Evolutionary conservation across 2,888 invertebrate genomes (phyloP), one percentile per base, ranked within the genome.

Genomic region (Parasteatoda lunata): DNA sequence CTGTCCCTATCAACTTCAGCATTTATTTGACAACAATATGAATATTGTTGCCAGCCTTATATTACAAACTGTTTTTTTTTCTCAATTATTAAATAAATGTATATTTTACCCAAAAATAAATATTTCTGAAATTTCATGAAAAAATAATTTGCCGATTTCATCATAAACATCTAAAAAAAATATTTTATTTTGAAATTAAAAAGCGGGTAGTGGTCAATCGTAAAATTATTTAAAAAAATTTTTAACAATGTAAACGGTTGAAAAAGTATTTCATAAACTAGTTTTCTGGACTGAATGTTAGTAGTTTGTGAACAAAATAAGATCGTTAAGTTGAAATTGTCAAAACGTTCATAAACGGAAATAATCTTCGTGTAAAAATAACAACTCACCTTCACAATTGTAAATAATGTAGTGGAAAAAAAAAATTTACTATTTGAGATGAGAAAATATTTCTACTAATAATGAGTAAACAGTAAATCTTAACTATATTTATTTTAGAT

Each of bases 21-120:
- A 73, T 81, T 80, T 72, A 72, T 77, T 79, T 80, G 73, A 80
- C 72, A 80, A 80, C 80, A 80, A 73, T 45, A 77, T 73, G 47
- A 52, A 9, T 30, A 8, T 3, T 45, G 80, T 66, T 80, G 80
- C 80, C 80, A 80, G 5, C 47, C 72, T 49, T 68, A 45, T 68
- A 15, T 5, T 64, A n/a, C 7, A 0, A 3, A 30, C 30, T 30
- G 2, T 30, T 30, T 30, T 30, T 30, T 30, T 30, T 30, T 30
- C 2, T 30, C 2, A 30, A 30, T 30, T 30, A 30, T 30, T 30
- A 30, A 2, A 30, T 30, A 30, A 30, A 30, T 30, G 30, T 15
- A 5, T 0, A 64, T 64, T 64, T 64, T 15, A 30, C 4, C 64
- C 4, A 4, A 5, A 64, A 64, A 3, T 4, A 64, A 64, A 64